Base-by-base conservation (phyloP, 1,140 invertebrate species). In the Magallana gigas region DNA sequence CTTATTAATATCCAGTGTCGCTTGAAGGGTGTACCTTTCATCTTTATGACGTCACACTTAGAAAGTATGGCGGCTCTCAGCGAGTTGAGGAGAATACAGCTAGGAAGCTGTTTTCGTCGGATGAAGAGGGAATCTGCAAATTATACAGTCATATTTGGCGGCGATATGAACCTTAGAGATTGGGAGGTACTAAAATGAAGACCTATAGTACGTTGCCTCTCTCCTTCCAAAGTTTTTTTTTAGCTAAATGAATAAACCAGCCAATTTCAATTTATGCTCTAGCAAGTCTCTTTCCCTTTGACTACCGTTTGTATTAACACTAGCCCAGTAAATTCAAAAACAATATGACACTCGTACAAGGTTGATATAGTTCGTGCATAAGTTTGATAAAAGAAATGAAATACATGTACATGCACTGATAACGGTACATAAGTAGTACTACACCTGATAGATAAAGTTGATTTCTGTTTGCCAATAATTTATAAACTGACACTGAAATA, bases 101-200 rank as follows among this genome's bases (percentile, higher is more conserved):
- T 96, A 9, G 92, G 92, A 84, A 91, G 81, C 7, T 94, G 92
- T n/a, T 95, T 96, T 84, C 85, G 94, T 16, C 88, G 92, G 48
- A 92, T 95, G 62, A 89, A 87, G 18, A 90, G 93, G 12, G 88
- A 92, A 12, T 90, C 93, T 8, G 58, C 92, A n/a, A 91, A 94
- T 58, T 85, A 90, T 12, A 95, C 95, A 58, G 95, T 96, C 0
- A 92, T 96, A 60, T 96, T 96, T 94, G 96, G 94, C 76, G 96
- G 96, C 14, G 96, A 96, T 92, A 90, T 96, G 11, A 96, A 96
- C 91, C 89, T 96, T 3, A 91, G 96, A 68, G 96, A 96, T 90
- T 95, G 95, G 92, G 96, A 96, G 94, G 96, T 96, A 91, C 9
- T 62, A 18, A 62, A n/a, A 16, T 62, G 1, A 6, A n/a, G 7